Conservation (phyloP, 35 echinoderm and acorn worm genomes). For the Diadema setosum region DNA sequence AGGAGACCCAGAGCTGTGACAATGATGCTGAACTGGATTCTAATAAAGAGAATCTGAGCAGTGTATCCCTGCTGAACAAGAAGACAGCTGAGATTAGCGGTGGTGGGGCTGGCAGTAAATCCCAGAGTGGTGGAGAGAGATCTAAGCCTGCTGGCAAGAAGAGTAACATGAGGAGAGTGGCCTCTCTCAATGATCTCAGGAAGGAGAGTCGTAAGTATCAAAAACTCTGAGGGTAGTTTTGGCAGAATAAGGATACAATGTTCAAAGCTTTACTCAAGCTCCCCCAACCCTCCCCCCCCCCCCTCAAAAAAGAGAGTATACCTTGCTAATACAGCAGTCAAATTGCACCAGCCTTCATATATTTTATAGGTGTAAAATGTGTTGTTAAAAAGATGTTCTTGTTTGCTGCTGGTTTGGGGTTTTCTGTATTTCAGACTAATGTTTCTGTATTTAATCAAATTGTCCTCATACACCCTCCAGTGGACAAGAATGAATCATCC, state of each 20-base stretch:
- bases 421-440: too few species aligned
- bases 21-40: not conserved
- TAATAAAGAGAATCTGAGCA: conserved; percentile 15
- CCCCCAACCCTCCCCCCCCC: too few species aligned
- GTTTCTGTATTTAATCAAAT: too few species aligned
- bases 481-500: not conserved
- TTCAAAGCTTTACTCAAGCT: not conserved
- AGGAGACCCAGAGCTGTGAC: not conserved
- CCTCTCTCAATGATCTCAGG: not conserved
- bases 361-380: too few species aligned
- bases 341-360: too few species aligned
- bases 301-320: too few species aligned
- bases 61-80: not conserved
- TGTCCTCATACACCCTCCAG: too few species aligned
- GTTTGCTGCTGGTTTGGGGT: too few species aligned
- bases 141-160: not conserved
- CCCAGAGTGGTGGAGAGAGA: not conserved
- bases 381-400: too few species aligned
- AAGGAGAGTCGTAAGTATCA: not conserved
- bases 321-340: too few species aligned
- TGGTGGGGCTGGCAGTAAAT: not conserved
- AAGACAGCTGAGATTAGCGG: not conserved
- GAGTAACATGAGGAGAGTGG: not conserved
- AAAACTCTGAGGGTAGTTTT: not conserved
- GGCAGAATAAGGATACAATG: not conserved